Evolutionary conservation across 2,113 vertebrate species (phyloP), one percentile per base, ranked within the genome.

Genomic region (Myocastor coypus): DNA sequence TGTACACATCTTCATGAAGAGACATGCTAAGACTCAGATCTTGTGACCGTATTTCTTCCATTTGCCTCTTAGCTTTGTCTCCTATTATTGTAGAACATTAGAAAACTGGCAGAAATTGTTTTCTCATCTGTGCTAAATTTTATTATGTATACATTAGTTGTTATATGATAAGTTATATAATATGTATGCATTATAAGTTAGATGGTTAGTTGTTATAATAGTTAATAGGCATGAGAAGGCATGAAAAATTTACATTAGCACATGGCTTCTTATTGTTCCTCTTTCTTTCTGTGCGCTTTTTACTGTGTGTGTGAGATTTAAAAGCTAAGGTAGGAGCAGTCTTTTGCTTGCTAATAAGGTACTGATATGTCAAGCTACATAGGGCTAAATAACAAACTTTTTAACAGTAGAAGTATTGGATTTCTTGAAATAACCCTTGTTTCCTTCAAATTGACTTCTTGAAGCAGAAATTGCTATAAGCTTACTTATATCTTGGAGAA

Each of bases 361-460:
- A 89, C 1, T 85, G 2, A 7, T 46, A 32, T 55, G 12, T 19
- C 87, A 90, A 87, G 24, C 9, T 77, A 85, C 3, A 17, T 90
- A n/a, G 57, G 26, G 61, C 52, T 91, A 78, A 78, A 89, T 61
- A 73, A 85, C 61, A 75, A 80, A 46, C 3, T 5, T 68, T 4
- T 71, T 88, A 32, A 61, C 37, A 75, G 57, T 40, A 81, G 37
- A 20, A 6, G 40, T 85, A 89, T 37, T 59, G 12, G 16, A 66
- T 81, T 95, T 89, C 30, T 89, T 83, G 20, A 75, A 91, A 69
- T 85, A 92, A 52, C 11, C 52, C 34, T 90, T 82, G 1, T 32
- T 69, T 87, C 30, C 87, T 92, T 95, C 64, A 90, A n/a, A 26
- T 77, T 92, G 77, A 96, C 88, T 87, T 87, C 55, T 94, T 81